A percentile compares a stretch with the other conserved stretches of the same genome.
Evolutionary conservation across 1,140 invertebrate genomes (phyloP).

Genomic region (Eriosoma lanigerum): DNA sequence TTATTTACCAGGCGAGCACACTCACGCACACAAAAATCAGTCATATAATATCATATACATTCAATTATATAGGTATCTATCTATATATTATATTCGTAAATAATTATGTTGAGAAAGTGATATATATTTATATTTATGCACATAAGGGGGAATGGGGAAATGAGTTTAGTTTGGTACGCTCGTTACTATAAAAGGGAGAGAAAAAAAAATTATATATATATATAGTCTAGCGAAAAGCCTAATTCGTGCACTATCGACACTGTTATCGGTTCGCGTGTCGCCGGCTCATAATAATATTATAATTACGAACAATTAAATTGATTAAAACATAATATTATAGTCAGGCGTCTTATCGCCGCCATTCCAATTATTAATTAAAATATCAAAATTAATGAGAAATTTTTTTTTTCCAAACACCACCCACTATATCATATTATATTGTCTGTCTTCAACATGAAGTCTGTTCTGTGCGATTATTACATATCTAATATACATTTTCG

Average conservation of each 20-base stretch:
- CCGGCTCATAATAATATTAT: constrained; percentile 39
- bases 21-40: neutral
- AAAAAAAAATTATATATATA: neutral
- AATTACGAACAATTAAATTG: constrained; percentile 50
- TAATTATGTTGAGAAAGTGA: too few relatives aligned
- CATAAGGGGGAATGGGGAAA: too few relatives aligned
- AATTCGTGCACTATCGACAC: constrained; percentile 46
- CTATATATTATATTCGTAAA: too few relatives aligned
- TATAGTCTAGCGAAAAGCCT: constrained; percentile 26
- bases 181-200: too few relatives aligned
- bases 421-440: too few relatives aligned
- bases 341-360: constrained; percentile 35
- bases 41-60: too few relatives aligned
- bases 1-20: neutral
- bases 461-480: neutral
- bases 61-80: too few relatives aligned
- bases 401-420: constrained; percentile 21
- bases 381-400: constrained; percentile 37
- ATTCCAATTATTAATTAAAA: constrained; percentile 51
- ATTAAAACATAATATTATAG: constrained; percentile 52
- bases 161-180: too few relatives aligned
- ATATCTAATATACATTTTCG: too few relatives aligned
- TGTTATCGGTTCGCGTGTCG: constrained; percentile 48
- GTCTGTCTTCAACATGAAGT: too few relatives aligned
- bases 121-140: too few relatives aligned